Evolutionary conservation across 2,797 vertebrate species (phyloP).

Genomic region (Loris lydekkerianus): DNA sequence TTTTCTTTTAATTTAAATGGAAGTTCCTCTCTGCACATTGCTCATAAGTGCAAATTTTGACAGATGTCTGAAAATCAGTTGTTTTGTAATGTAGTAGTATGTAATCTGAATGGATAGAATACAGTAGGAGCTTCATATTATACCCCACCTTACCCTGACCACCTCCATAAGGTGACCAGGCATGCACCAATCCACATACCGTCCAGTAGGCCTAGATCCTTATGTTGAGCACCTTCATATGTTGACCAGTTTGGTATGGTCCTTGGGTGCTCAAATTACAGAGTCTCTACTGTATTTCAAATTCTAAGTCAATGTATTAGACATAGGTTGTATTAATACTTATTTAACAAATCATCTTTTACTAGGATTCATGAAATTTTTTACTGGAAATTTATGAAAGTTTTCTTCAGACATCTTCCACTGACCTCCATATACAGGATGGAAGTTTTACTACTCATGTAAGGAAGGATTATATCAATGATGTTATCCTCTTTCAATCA

Average conservation of each 20-base stretch:
- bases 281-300: background rate
- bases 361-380: background rate
- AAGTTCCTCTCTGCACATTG: background rate
- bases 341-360: background rate
- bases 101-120: background rate
- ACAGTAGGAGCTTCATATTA: too few relatives aligned
- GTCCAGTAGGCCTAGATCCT: too few relatives aligned
- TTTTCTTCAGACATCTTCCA: background rate
- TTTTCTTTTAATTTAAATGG: background rate
- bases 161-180: too few relatives aligned
- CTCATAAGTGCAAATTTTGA: background rate
- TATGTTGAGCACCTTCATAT: too few relatives aligned
- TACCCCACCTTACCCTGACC: too few relatives aligned
- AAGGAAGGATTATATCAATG: background rate
- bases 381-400: background rate
- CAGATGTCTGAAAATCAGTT: background rate
- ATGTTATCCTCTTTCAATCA: background rate
- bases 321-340: background rate
- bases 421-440: background rate
- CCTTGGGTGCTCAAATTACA: too few relatives aligned
- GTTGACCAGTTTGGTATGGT: too few relatives aligned
- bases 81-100: background rate
- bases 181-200: too few relatives aligned
- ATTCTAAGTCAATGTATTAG: background rate
- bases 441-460: background rate